Evolutionary conservation across 2,113 vertebrate genomes (phyloP), one percentile per base, ranked within the genome.

Genomic region (Gallinago undulata): DNA sequence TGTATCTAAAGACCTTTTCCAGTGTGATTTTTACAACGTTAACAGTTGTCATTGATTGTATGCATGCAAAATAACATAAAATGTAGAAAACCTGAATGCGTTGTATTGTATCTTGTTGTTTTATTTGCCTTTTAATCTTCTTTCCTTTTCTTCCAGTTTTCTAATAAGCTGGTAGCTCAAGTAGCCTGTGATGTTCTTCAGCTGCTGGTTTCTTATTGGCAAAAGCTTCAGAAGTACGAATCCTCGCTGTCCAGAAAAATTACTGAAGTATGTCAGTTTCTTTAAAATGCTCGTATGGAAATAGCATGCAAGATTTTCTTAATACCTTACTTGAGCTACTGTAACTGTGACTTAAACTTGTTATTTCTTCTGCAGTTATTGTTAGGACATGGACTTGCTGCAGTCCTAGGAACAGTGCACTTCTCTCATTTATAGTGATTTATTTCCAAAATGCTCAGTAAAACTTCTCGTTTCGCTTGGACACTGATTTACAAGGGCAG

Each of bases 141-240:
- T 86, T 94, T 53, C 97, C 84, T 97, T 77, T 43, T 96, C 75
- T 97, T 96, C 23, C 89, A 99, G 99, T 99, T 99, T 98, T 97
- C 98, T 80, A 99, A 99, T 97, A 99, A 99, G 96, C 93, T 97
- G 8, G 98, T 99, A 87, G 99, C 99, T 93, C 99, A 99, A 79
- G 98, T 99, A 56, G 99, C 99, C 62, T 99, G 99, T 93, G 99
- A 99, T 62, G 96, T 99, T 67, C 99, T 99, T 95, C 99, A 99
- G 89, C 97, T 99, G 80, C 98, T 99, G 88, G 98, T 99, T 93
- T 99, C 98, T 89, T 99, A 99, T 91, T 99, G 99, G 99, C 98
- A 99, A 96, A 98, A 99, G 89, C 99, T 99, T 89, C 98, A 99
- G 96, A 97, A 97, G 83, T 97, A 99, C 6, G 98, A 99, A 66